phyloP scores from a whole-genome alignment of 2,113 vertebrate genomes.

The Nycticryphes semicollaris region DNA sequence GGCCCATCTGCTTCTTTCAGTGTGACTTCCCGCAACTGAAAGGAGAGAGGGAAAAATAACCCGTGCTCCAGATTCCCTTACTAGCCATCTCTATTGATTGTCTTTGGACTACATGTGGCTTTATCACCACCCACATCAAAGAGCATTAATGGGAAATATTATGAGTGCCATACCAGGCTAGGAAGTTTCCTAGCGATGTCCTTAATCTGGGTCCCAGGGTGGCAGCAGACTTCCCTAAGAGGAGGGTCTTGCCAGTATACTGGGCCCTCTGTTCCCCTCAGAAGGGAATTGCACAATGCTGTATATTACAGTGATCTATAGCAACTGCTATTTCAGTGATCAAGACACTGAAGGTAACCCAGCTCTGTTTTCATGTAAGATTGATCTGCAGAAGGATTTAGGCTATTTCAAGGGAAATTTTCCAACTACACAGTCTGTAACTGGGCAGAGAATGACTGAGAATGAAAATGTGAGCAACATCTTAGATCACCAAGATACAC shows the following conservation, averaged over 20 bases:
- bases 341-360: background rate
- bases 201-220: background rate
- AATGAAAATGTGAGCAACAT: background rate
- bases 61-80: background rate
- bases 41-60: background rate
- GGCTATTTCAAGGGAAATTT: background rate
- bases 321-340: background rate
- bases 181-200: background rate
- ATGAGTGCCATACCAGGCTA: background rate
- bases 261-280: background rate
- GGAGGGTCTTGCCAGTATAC: background rate
- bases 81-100: background rate
- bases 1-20: background rate
- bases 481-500: background rate
- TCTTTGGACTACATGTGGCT: background rate
- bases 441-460: background rate
- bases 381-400: background rate
- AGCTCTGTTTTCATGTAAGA: background rate
- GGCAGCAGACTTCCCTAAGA: background rate
- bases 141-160: background rate
- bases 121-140: background rate
- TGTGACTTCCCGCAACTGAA: background rate
- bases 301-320: background rate
- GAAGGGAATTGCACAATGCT: background rate
- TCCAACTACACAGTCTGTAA: background rate